phyloP scores from a whole-genome alignment of 2,888 invertebrate species.

The Thecophora atra region DNA sequence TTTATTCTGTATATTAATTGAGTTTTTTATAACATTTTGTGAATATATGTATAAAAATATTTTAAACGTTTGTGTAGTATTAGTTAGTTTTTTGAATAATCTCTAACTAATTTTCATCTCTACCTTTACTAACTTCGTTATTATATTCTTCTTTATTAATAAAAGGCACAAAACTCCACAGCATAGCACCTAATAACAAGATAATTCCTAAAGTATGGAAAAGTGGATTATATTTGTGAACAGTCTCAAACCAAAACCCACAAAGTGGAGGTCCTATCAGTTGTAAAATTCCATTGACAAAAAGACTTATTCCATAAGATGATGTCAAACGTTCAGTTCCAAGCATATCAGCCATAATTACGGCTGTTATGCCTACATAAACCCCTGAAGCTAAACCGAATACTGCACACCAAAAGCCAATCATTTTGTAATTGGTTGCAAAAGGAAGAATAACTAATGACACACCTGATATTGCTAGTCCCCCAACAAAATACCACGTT shows the following conservation, averaged over 20 bases:
- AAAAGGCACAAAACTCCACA: conserved; percentile 81
- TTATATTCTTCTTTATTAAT: conserved; percentile 65
- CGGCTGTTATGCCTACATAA: conserved; percentile 86
- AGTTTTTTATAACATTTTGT: too few relatives aligned
- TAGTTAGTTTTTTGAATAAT: too few relatives aligned
- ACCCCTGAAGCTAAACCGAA: conserved; percentile 86
- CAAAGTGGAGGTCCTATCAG: conserved; percentile 86
- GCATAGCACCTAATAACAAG: conserved; percentile 75
- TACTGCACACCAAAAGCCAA: conserved; percentile 76
- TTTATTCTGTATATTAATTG: too few relatives aligned
- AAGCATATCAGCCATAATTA: conserved; percentile 88
- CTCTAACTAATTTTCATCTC: too few relatives aligned
- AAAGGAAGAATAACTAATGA: conserved; percentile 78
- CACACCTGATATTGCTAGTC: conserved; percentile 79
- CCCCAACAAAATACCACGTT: conserved; percentile 83
- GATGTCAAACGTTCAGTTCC: conserved; percentile 86
- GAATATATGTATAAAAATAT: too few relatives aligned
- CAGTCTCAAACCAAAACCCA: conserved; percentile 75
- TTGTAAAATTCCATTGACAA: conserved; percentile 84
- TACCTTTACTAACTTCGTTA: not conserved
- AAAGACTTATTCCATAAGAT: conserved; percentile 86
- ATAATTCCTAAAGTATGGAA: conserved; percentile 79
- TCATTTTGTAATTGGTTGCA: conserved; percentile 71
- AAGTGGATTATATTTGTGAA: conserved; percentile 75
- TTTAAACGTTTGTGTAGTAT: too few relatives aligned